phyloP scores from a whole-genome alignment of 2,797 vertebrate species.

The Acanthurus leucopareius region DNA sequence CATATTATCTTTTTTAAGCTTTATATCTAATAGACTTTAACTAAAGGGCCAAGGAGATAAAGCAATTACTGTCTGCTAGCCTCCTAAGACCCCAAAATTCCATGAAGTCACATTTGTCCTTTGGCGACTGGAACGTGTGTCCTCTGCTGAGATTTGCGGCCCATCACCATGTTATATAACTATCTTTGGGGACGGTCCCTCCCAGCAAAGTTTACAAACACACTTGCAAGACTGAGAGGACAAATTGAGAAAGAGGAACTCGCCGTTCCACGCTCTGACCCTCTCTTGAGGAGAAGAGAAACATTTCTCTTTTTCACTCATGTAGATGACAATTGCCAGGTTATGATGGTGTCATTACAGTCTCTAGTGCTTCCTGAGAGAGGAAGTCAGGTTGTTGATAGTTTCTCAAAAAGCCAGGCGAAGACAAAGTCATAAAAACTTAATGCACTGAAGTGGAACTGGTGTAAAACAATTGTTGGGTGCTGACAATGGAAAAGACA shows the following conservation, averaged over 20 bases:
- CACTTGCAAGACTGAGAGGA: slow-evolving; percentile 24
- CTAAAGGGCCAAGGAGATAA: slow-evolving; percentile 45
- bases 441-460: slow-evolving; percentile 8
- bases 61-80: slow-evolving; percentile 41
- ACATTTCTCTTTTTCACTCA: neutral
- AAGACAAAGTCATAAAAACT: slow-evolving; percentile 29
- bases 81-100: slow-evolving; percentile 49
- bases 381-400: slow-evolving; percentile 21
- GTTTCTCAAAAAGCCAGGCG: neutral
- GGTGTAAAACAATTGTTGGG: neutral
- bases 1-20: slow-evolving; percentile 30
- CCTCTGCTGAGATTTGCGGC: slow-evolving; percentile 62
- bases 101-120: slow-evolving; percentile 69
- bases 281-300: neutral
- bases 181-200: slow-evolving; percentile 49
- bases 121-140: slow-evolving; percentile 51
- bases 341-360: slow-evolving; percentile 19
- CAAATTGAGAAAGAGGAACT: slow-evolving; percentile 23
- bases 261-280: neutral
- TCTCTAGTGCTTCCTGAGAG: slow-evolving; percentile 21
- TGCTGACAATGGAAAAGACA: slow-evolving; percentile 1
- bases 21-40: slow-evolving; percentile 44
- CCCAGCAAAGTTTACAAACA: slow-evolving; percentile 55
- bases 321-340: slow-evolving; percentile 12
- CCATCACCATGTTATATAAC: slow-evolving; percentile 65